Base-by-base conservation (phyloP, 37 sponge, comb jelly and placozoan species). In the Tethya wilhelma region DNA sequence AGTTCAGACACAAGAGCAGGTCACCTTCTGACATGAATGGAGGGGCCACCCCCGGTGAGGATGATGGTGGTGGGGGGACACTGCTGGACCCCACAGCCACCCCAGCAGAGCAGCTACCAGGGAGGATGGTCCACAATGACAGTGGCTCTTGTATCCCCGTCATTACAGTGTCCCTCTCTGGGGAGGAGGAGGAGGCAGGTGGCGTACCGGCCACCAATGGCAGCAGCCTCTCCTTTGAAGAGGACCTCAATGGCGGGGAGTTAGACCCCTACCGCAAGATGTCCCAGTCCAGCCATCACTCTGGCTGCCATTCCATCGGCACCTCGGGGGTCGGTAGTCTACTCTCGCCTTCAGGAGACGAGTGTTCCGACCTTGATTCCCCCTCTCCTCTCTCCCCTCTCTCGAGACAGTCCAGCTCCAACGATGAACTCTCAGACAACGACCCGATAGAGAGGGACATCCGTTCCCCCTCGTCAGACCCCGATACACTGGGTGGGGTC, bases 341-440 rank as follows among this genome's bases (percentile, higher is more conserved):
- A 33, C 67, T 81, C 38, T 81, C 88, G 11, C 82, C 88, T 1
- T 64, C 79, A 37, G 88, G 88, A 4, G 83, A 86, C n/a, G 91
- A 91, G 59, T 75, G 82, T 20, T 84, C 74, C 26, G 93, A 88
- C 41, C 75, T 79, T 36, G 92, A 91, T 57, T 91, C 92, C 6
- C 82, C 83, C 37, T 91, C 92, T 2, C 82, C 83, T 29, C 31
- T 82, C 28, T 87, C 92, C 23, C 87, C 87, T 31, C 49, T 67
- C 7, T 88, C 89, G 46, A 45, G 73, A 7, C 40, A 64, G 29
- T 79, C 83, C 37, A 93, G 93, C 63, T 86, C 75, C 63, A 74
- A 60, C 4, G 87, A 66, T 9, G 41, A 42, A 12, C 29, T 75
- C 40, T 75, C 67, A 19, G 64, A 74, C 64, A 30, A 9, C 14